A percentile compares a stretch with the other conserved stretches of the same genome.
Evolutionary conservation across 1,140 invertebrate genomes (phyloP).

Genomic region (Aphis craccivora): DNA sequence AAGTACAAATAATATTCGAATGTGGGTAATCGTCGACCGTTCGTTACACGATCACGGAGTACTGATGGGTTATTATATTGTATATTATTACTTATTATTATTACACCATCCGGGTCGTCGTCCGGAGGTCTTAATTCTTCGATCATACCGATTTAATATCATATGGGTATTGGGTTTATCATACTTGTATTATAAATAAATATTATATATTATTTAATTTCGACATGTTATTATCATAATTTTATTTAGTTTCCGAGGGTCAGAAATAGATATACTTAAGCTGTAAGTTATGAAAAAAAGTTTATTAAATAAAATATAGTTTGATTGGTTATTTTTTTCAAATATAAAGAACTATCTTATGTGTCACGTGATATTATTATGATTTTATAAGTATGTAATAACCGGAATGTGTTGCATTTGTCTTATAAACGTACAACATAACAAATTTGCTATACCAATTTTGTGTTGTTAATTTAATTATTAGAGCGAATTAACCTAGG

Average conservation of each 20-base stretch:
- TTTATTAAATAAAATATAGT: not conserved
- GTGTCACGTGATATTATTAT: not conserved
- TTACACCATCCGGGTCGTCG: too few species aligned
- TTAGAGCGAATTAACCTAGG: too few species aligned
- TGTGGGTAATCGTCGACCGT: not conserved
- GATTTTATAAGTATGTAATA: not conserved
- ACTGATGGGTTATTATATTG: too few species aligned
- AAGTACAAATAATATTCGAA: not conserved
- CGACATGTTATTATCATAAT: not conserved
- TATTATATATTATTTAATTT: not conserved
- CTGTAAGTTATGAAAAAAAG: not conserved
- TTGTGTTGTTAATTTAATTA: too few species aligned
- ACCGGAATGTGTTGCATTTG: not conserved
- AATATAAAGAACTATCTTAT: not conserved
- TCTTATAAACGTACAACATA: not conserved
- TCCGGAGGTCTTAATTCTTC: not conserved
- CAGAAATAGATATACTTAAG: not conserved
- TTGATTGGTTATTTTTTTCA: too few species aligned
- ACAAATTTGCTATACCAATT: too few species aligned
- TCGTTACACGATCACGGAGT: not conserved
- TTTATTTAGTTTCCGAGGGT: not conserved
- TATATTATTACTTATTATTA: too few species aligned
- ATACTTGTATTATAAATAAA: not conserved
- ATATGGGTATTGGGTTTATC: not conserved
- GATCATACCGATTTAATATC: not conserved